Evolutionary conservation across 2,113 vertebrate species (phyloP).

Genomic region (Orycteropus afer): DNA sequence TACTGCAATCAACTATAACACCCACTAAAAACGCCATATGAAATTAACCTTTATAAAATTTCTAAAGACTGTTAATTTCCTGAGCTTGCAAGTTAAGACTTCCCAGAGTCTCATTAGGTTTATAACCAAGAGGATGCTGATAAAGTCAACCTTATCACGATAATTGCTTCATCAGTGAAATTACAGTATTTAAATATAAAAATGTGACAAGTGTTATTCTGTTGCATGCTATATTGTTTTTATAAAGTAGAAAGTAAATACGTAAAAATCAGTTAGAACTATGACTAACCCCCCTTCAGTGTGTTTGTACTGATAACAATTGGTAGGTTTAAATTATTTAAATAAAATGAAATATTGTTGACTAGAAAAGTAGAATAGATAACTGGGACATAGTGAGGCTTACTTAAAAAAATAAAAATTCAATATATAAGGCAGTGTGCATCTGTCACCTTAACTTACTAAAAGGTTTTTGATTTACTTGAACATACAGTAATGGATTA

Average conservation of each 20-base stretch:
- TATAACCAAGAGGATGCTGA: constrained; percentile 53
- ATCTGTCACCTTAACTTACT: constrained; percentile 48
- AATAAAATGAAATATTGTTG: constrained; percentile 50
- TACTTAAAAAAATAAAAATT: constrained; percentile 43
- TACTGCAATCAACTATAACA: not conserved
- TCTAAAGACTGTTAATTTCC: constrained; percentile 64
- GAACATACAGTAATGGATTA: constrained; percentile 45
- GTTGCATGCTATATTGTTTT: not conserved
- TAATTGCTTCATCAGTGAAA: constrained; percentile 70
- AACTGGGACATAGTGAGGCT: constrained; percentile 21
- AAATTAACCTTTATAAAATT: constrained; percentile 59
- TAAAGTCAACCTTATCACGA: constrained; percentile 52
- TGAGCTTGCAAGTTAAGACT: constrained; percentile 50
- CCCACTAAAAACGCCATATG: not conserved
- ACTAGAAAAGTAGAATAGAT: constrained; percentile 33
- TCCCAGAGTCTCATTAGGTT: constrained; percentile 55
- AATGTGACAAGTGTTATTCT: constrained; percentile 28
- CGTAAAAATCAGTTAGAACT: not conserved
- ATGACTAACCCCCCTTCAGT: not conserved
- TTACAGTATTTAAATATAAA: constrained; percentile 54
- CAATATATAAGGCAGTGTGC: constrained; percentile 20
- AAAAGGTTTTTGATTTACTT: constrained; percentile 66
- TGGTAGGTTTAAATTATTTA: constrained; percentile 46
- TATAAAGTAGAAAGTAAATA: constrained; percentile 33
- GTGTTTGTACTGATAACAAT: constrained; percentile 45